These are phyloP conservation scores for Heteromurus nitidus DNA, from an alignment of 2,888 invertebrate species.

Conservation along the genomic window DNA sequence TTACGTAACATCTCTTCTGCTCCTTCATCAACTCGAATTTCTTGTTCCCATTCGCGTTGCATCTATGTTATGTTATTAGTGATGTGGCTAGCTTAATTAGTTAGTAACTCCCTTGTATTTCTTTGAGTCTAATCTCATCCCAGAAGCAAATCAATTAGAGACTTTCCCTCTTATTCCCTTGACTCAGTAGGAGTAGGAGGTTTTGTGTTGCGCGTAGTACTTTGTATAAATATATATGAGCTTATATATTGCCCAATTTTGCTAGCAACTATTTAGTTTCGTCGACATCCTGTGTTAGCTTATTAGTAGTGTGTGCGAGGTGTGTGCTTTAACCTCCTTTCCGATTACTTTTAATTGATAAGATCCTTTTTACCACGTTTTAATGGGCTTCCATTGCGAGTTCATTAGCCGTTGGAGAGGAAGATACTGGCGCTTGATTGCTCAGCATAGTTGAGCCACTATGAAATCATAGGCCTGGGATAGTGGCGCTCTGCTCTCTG, in stretches of 20 bases:
- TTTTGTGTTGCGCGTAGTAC: neutral
- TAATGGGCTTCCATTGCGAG: conserved; percentile 60
- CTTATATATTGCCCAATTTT: conserved; percentile 20
- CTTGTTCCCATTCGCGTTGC: neutral
- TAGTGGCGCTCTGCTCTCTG: too few species aligned
- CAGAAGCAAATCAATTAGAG: conserved; percentile 66
- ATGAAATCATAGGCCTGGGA: too few species aligned
- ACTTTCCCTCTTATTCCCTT: conserved; percentile 45
- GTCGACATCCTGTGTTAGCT: too few species aligned
- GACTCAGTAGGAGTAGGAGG: conserved; percentile 28
- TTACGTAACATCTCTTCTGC: neutral
- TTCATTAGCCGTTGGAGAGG: conserved; percentile 59
- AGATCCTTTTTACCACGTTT: conserved; percentile 63
- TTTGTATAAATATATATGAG: neutral
- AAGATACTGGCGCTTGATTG: conserved; percentile 38
- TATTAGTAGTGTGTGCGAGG: conserved; percentile 55
- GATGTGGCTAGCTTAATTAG: conserved; percentile 64
- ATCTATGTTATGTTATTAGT: conserved; percentile 60
- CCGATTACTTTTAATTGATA: conserved; percentile 65
- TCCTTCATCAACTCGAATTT: neutral
- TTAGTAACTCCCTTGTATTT: conserved; percentile 64
- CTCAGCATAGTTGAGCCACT: too few species aligned
- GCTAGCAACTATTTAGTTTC: conserved; percentile 12
- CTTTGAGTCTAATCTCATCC: conserved; percentile 65
- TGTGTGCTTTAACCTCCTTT: conserved; percentile 42